phyloP scores from a whole-genome alignment of 2,797 vertebrate species.

The Argyrosomus regius region DNA sequence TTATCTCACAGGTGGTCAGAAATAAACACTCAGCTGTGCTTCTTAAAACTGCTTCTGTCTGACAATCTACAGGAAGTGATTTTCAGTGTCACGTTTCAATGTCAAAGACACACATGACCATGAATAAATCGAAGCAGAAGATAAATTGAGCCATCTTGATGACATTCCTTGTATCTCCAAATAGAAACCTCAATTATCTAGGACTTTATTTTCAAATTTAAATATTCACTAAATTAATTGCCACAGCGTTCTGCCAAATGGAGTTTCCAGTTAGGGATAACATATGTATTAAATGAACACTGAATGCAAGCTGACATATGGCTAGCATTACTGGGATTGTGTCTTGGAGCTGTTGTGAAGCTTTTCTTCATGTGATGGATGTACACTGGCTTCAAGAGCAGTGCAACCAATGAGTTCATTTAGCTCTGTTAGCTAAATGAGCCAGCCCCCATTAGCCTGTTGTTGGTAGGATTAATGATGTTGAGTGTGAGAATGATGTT shows the following conservation, averaged over 20 bases:
- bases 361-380: constrained; percentile 65
- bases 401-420: constrained; percentile 59
- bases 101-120: constrained; percentile 16
- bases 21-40: not conserved
- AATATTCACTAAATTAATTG: constrained; percentile 39
- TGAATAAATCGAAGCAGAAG: not conserved
- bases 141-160: constrained; percentile 13
- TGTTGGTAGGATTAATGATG: constrained; percentile 70
- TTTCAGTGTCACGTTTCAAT: constrained; percentile 31
- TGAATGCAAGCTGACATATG: constrained; percentile 65
- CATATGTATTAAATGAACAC: constrained; percentile 30
- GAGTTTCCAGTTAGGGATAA: constrained; percentile 34
- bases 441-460: constrained; percentile 68
- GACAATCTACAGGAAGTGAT: not conserved
- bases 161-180: not conserved
- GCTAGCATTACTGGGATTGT: constrained; percentile 44
- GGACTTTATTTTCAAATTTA: constrained; percentile 20
- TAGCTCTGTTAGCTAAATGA: constrained; percentile 75
- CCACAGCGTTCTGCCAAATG: constrained; percentile 33
- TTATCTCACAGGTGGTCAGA: not conserved
- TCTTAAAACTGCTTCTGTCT: not conserved
- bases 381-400: constrained; percentile 44
- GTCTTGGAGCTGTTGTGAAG: constrained; percentile 51
- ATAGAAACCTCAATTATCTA: not conserved
- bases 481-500: constrained; percentile 50